Evolutionary conservation across 1,140 invertebrate species (phyloP).

Genomic region (Propsilocerus akamusi): DNA sequence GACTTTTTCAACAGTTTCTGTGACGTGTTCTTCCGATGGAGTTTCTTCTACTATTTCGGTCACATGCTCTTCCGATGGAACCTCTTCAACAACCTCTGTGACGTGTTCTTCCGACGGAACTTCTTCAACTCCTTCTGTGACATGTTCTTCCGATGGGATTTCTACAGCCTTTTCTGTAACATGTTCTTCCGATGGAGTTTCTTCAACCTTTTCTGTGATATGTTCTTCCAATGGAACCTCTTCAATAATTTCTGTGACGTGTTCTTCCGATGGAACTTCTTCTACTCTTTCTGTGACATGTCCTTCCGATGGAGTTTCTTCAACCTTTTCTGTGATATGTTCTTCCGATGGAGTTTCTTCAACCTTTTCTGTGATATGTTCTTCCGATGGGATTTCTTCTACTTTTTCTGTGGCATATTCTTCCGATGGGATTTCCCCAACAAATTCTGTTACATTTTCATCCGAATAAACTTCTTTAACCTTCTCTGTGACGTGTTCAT

Average conservation of each 20-base stretch:
- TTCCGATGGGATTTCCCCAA: no score
- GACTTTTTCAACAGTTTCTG: slow-evolving; percentile 6
- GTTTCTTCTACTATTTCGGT: background rate
- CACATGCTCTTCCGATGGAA: background rate
- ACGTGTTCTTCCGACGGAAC: slow-evolving; percentile 6
- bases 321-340: slow-evolving; percentile 5
- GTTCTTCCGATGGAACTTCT: slow-evolving; percentile 8
- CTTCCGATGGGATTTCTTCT: slow-evolving; percentile 9
- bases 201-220: background rate
- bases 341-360: slow-evolving; percentile 11
- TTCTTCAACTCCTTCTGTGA: background rate
- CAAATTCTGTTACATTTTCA: no score
- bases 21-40: slow-evolving; percentile 7
- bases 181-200: background rate
- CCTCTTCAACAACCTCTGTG: slow-evolving; percentile 9
- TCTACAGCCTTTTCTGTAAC: background rate
- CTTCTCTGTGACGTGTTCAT: no score
- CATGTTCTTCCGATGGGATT: no score
- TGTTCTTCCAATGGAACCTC: no score
- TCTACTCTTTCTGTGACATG: slow-evolving; percentile 8
- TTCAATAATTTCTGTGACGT: no score
- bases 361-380: slow-evolving; percentile 6
- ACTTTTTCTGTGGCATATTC: slow-evolving; percentile 8
- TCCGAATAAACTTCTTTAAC: no score
- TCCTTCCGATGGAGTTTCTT: slow-evolving; percentile 6